Evolutionary conservation across 2,113 vertebrate species (phyloP).

Genomic region (Eonycteris spelaea): DNA sequence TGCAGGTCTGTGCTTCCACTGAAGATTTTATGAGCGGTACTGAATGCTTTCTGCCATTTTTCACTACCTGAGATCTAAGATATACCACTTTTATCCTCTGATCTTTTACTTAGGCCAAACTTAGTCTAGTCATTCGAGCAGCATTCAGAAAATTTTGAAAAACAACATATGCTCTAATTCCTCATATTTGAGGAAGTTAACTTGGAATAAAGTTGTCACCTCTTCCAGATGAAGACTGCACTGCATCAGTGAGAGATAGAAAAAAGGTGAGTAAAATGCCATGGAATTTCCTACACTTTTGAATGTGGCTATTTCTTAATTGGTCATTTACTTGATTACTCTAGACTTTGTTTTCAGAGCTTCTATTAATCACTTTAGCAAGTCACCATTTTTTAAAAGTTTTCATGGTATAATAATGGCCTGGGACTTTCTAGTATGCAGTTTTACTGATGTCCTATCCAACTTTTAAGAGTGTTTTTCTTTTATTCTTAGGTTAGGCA

Average conservation of each 20-base stretch:
- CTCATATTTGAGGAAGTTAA: neutral
- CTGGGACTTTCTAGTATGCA: neutral
- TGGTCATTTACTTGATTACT: neutral
- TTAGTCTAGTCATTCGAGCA: neutral
- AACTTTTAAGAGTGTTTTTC: neutral
- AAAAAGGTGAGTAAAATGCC: neutral
- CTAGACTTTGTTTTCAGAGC: neutral
- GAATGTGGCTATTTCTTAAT: neutral
- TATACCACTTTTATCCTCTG: neutral
- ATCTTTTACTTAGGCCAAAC: neutral
- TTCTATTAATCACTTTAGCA: neutral
- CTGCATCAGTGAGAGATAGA: neutral
- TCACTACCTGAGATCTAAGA: neutral
- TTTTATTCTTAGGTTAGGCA: neutral
- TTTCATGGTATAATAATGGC: neutral
- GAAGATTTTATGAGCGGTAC: neutral
- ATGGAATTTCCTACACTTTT: neutral
- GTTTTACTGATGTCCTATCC: neutral
- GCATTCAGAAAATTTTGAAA: neutral
- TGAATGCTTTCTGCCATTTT: neutral
- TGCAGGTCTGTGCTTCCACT: neutral
- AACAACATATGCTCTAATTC: neutral
- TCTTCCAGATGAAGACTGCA: neutral
- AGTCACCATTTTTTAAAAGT: neutral
- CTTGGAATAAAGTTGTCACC: neutral